Evolutionary conservation across 2,888 invertebrate genomes (phyloP), one percentile per base, ranked within the genome.

Genomic region (Aethes cnicana): DNA sequence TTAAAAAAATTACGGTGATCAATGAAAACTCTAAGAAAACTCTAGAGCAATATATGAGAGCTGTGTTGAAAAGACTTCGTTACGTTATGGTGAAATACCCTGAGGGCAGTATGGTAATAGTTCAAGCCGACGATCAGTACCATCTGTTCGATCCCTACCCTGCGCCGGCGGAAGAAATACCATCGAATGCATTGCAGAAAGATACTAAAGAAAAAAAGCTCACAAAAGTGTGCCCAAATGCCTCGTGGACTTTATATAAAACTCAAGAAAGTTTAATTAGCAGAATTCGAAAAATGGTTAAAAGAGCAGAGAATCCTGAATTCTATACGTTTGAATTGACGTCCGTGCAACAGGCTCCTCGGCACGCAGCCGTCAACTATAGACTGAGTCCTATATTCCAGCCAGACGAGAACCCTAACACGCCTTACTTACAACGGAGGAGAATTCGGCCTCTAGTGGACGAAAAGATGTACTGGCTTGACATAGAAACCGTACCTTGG

Each of bases 101-200:
- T 0, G 83, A 90, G 44, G 84, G 88, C 21, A 91, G 91, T 58
- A 85, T 91, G 69, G 92, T 92, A 0, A 69, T 94, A 14, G 91
- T 91, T 56, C 89, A 90, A 53, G 72, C 75, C 0, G 91, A 92
- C 33, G 90, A 91, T 6, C 87, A 75, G 46, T 92, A 81, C 58
- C 92, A 94, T 63, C 66, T 94, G 1, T 94, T 93, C 62, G 93
- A 93, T 70, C 91, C 93, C 0, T 93, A 93, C 60, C 71, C 80
- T 1, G 78, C 89, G 4, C 77, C 80, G 0, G 56, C 54, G 5
- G 77, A 78, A 23, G 64, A 73, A 33, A 57, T 48, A 8, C 33
- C 17, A n/a, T 11, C 11, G 23, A 43, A 14, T 41, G 4, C 35
- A 54, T 16, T 39, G 33, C 6, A 48, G 25, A 12, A 12, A 37